Evolutionary conservation across 2,113 vertebrate species (phyloP), one percentile per base, ranked within the genome.

Genomic region (Polyodon spathula): DNA sequence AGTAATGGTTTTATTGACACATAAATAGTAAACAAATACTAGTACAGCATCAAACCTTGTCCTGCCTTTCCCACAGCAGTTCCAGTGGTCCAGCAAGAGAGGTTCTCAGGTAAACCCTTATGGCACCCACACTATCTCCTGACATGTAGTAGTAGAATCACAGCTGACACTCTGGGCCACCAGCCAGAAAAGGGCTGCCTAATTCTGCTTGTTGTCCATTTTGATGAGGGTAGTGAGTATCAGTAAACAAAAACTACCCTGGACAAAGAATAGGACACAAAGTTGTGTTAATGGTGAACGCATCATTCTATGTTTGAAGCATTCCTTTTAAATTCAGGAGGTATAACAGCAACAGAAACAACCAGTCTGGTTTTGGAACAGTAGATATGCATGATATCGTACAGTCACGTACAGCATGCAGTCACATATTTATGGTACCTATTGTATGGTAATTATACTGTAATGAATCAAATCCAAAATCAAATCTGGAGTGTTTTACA

Each of bases 131-230:
- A 4, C 12, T 50, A n/a, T 50, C 12, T 4, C 2, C 48, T 12
- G 15, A 54, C 39, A 54, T 40, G 52, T 60, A 60, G 9, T 53
- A 9, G 37, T 60, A 38, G 51, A 52, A 60, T 37, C 38, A 6
- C 48, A 50, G 37, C 27, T 52, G 14, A 52, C n/a, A 61, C 39
- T 60, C 8, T 6, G 52, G 5, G 14, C 12, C 16, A 10, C 17
- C 4, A 10, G 38, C 40, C 48, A 51, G 59, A 38, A 53, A 6
- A 14, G 42, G 44, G 14, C 42, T 46, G 7, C 42, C 58, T 15
- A 37, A 6, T 48, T 15, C 10, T n/a, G 60, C 15, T 17, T 9
- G 0, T 37, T 54, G 60, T 15, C 38, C 38, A 8, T 40, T 12
- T 15, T 12, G 37, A 4, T 39, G 15, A n/a, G 14, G 37, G 15